phyloP scores from a whole-genome alignment of 2,888 invertebrate genomes.

The Philonicus albiceps region DNA sequence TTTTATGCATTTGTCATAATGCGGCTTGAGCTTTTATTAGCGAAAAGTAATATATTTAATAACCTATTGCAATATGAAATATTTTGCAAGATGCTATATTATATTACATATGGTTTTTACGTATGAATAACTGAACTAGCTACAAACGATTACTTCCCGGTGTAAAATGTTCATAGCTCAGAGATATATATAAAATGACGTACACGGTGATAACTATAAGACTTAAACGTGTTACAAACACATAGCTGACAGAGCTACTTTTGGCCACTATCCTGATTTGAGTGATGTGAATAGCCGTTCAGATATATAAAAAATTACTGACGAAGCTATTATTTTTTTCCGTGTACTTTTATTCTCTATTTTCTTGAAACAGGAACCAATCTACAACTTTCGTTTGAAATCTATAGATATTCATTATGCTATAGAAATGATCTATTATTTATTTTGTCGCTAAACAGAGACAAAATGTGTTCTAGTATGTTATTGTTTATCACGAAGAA shows the following conservation, averaged over 20 bases:
- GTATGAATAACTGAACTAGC: not conserved
- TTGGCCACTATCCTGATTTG: not conserved
- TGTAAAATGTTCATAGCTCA: not conserved
- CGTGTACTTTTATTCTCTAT: too few relatives aligned
- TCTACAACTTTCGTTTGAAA: too few relatives aligned
- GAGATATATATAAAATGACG: not conserved
- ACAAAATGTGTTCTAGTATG: too few relatives aligned
- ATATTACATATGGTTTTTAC: not conserved
- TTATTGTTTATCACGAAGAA: too few relatives aligned
- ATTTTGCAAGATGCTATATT: not conserved
- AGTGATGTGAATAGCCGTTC: not conserved
- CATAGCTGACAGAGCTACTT: not conserved
- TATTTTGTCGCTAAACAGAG: too few relatives aligned
- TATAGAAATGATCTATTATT: too few relatives aligned
- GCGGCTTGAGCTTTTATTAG: not conserved
- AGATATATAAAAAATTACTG: too few relatives aligned
- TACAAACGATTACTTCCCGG: not conserved
- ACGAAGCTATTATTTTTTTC: too few relatives aligned
- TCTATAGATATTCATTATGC: too few relatives aligned
- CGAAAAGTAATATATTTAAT: not conserved
- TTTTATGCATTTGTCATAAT: not conserved
- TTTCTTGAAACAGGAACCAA: too few relatives aligned
- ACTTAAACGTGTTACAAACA: not conserved
- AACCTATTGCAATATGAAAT: not conserved
- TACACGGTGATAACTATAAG: not conserved